These are phyloP conservation scores for Phasia obesa DNA, from an alignment of 2,888 invertebrate genomes.

Conservation along the genomic window DNA sequence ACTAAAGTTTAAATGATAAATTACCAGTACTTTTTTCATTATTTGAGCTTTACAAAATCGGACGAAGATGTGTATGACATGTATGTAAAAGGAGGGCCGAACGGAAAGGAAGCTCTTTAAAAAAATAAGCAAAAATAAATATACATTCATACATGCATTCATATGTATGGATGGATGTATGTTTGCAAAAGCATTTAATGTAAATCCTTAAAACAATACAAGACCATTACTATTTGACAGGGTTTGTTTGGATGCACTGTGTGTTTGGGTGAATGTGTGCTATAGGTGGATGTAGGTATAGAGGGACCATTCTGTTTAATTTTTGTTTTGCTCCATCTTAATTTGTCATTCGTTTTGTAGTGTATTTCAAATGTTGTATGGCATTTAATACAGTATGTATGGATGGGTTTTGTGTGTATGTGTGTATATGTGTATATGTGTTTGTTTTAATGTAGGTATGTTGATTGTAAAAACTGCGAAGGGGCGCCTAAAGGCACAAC, in stretches of 20 bases:
- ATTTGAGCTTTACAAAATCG: slow-evolving; percentile 32
- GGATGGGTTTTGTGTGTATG: slow-evolving; percentile 18
- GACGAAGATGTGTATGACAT: slow-evolving; percentile 13
- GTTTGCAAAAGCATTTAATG: slow-evolving; percentile 69
- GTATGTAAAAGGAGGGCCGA: slow-evolving; percentile 27
- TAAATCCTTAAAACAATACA: slow-evolving; percentile 71
- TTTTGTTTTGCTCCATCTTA: slow-evolving; percentile 52
- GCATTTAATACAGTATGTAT: slow-evolving; percentile 29
- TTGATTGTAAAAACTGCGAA: slow-evolving; percentile 58
- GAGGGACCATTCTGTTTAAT: slow-evolving; percentile 50
- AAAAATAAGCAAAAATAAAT: slow-evolving; percentile 8
- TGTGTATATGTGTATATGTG: slow-evolving; percentile 18
- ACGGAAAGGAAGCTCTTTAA: slow-evolving; percentile 25
- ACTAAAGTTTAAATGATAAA: slow-evolving; percentile 77
- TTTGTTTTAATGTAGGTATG: slow-evolving; percentile 60
- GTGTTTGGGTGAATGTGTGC: not conserved
- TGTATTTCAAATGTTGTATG: slow-evolving; percentile 45
- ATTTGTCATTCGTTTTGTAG: slow-evolving; percentile 69
- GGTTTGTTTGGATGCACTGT: slow-evolving; percentile 25
- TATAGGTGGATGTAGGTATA: slow-evolving; percentile 49
- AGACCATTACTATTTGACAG: slow-evolving; percentile 62
- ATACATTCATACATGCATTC: no score
- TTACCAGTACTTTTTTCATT: slow-evolving; percentile 46
- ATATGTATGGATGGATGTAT: no score
- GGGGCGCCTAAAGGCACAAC: slow-evolving; percentile 65